A percentile compares a stretch with the other conserved stretches of the same genome.
phyloP scores from a whole-genome alignment of 2,888 invertebrate species.

The Lasioglossum lativentre region DNA sequence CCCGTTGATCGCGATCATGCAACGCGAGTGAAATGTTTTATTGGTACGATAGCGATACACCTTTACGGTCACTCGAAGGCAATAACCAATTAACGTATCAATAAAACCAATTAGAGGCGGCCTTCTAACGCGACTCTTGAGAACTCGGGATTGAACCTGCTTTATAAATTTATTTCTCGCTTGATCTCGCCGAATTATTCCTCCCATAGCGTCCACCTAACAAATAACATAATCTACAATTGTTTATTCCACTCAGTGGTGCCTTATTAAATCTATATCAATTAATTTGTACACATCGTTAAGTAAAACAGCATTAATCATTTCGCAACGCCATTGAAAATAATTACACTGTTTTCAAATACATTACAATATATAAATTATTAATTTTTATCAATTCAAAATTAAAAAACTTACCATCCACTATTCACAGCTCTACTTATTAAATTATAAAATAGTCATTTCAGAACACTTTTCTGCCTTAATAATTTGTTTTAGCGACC shows the following conservation, averaged over 20 bases:
- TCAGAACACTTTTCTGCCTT: too few species aligned
- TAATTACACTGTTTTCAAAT: background rate
- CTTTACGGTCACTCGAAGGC: conserved; percentile 74
- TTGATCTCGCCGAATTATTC: background rate
- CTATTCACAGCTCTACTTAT: too few species aligned
- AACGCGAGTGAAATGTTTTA: conserved; percentile 48
- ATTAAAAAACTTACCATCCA: too few species aligned
- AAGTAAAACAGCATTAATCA: background rate
- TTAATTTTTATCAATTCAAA: too few species aligned
- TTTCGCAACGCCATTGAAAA: background rate
- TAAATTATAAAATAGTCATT: background rate
- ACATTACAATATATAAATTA: too few species aligned
- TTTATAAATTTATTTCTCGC: conserved; percentile 61
- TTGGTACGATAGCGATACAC: conserved; percentile 47
- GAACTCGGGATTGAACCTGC: conserved; percentile 60
- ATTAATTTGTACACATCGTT: background rate
- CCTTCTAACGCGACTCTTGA: conserved; percentile 67
- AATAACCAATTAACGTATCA: conserved; percentile 79
- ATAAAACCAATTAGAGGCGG: conserved; percentile 81
- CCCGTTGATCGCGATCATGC: conserved; percentile 29
- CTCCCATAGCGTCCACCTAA: background rate
- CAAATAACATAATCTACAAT: background rate
- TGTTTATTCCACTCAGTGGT: background rate
- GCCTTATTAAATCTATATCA: background rate
- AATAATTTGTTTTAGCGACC: background rate